Evolutionary conservation across 2,797 vertebrate genomes (phyloP), one percentile per base, ranked within the genome.

Genomic region (Channa striata): DNA sequence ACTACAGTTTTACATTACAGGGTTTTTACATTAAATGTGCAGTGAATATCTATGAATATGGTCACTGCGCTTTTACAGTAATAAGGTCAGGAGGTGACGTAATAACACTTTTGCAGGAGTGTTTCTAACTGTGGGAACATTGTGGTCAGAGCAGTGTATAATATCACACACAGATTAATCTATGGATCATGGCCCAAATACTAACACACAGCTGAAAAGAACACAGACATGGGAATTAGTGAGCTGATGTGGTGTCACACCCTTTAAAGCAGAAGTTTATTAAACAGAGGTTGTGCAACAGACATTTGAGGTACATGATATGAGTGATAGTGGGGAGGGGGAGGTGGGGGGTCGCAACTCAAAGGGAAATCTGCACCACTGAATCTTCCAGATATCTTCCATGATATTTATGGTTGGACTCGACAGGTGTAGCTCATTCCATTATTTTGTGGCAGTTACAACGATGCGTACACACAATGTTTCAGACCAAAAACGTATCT

Each of bases 251-350:
- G 93, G 94, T 93, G 93, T 96, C 94, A 95, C 96, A 96, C 95
- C 96, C 89, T 89, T 96, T 95, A 96, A 96, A 97, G 94, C 91
- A 94, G 95, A 96, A 84, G 87, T 94, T 94, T 95, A 94, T 94
- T 94, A 93, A 95, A 93, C 89, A 97, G 94, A 95, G 93, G 94
- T 94, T 96, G 95, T 96, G 96, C 95, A 96, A 96, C 94, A 90
- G 91, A 96, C 91, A 95, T 94, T 85, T 97, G 96, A 98, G 97
- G 97, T 98, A 97, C 95, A 94, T 92, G 93, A 93, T 91, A 93
- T 91, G 90, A 93, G 94, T 91, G 86, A 86, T 85, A 88, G 89
- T 86, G 92, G 89, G 85, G 79, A 84, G 74, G 84, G 69, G 48
- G 50, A 54, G 53, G 62, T n/a, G 48, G 49, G 68, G 20, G 68